These are phyloP conservation scores for Dryas iulia DNA, from an alignment of 1,140 invertebrate species.

Conservation along the genomic window DNA sequence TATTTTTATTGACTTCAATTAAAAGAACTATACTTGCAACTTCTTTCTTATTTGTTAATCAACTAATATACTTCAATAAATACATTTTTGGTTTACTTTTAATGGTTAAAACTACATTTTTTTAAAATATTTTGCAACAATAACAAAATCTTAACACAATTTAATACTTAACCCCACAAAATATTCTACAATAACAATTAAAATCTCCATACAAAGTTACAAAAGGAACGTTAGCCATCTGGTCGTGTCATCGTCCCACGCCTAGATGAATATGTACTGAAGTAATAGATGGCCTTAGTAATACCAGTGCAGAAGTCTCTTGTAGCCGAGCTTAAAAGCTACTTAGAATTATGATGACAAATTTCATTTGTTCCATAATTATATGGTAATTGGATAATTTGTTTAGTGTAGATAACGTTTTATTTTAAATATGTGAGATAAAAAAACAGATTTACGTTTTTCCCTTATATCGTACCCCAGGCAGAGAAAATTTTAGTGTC, in stretches of 20 bases:
- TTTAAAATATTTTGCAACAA: no score
- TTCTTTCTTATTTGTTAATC: no score
- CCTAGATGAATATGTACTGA: conserved; percentile 32
- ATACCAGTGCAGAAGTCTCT: conserved; percentile 24
- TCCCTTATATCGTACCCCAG: no score
- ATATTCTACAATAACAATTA: neutral
- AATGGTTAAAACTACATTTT: no score
- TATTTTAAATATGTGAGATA: neutral
- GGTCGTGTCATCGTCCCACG: conserved; percentile 29
- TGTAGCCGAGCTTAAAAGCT: conserved; percentile 19
- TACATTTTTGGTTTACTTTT: no score
- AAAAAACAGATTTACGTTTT: no score
- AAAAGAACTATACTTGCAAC: no score
- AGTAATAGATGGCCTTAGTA: conserved; percentile 27
- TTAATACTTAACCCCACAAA: no score
- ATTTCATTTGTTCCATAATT: conserved; percentile 6
- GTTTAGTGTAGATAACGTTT: neutral
- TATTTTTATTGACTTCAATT: no score
- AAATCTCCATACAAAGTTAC: neutral
- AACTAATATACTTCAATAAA: no score
- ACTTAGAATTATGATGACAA: conserved; percentile 18
- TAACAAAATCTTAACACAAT: no score
- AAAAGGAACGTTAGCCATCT: conserved; percentile 12
- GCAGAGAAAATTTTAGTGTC: no score
- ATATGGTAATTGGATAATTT: neutral